These are phyloP conservation scores for Acanthurus leucopareius DNA, from an alignment of 2,797 vertebrate genomes.

Conservation along the genomic window DNA sequence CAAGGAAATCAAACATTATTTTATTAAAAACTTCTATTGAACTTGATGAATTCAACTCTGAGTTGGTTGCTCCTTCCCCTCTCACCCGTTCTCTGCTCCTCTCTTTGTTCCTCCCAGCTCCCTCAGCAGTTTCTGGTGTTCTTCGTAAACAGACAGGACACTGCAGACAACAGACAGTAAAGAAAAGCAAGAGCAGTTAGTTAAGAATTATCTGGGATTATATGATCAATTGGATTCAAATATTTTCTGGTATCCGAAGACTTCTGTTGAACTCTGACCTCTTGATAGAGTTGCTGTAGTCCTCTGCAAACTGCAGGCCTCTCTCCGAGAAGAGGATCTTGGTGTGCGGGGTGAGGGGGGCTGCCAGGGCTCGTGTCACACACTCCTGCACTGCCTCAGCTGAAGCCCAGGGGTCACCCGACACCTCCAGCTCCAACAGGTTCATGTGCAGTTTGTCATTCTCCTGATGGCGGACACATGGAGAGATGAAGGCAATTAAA, in stretches of 20 bases:
- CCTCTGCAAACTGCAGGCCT: constrained; percentile 89
- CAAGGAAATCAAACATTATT: background rate
- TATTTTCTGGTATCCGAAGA: background rate
- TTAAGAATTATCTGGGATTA: background rate
- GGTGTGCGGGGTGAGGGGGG: constrained; percentile 84
- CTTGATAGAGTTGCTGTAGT: constrained; percentile 87
- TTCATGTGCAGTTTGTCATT: constrained; percentile 90
- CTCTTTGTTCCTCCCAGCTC: constrained; percentile 85
- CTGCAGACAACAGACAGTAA: constrained; percentile 69
- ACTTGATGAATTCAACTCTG: background rate
- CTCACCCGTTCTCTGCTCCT: constrained; percentile 87
- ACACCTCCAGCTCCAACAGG: constrained; percentile 89
- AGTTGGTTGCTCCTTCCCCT: background rate
- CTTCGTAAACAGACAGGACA: constrained; percentile 87
- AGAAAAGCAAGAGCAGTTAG: background rate
- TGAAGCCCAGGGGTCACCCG: constrained; percentile 81
- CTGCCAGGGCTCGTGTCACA: constrained; percentile 86
- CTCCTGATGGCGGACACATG: constrained; percentile 75
- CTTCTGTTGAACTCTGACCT: constrained; percentile 78
- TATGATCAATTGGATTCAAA: background rate
- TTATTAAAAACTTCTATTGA: background rate
- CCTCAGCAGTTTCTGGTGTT: constrained; percentile 88
- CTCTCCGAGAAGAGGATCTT: constrained; percentile 90
- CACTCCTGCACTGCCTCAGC: constrained; percentile 86
- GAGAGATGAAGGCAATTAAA: background rate